These are phyloP conservation scores for Eulemur rubriventer DNA, from an alignment of 2,797 vertebrate genomes.

Conservation along the genomic window DNA sequence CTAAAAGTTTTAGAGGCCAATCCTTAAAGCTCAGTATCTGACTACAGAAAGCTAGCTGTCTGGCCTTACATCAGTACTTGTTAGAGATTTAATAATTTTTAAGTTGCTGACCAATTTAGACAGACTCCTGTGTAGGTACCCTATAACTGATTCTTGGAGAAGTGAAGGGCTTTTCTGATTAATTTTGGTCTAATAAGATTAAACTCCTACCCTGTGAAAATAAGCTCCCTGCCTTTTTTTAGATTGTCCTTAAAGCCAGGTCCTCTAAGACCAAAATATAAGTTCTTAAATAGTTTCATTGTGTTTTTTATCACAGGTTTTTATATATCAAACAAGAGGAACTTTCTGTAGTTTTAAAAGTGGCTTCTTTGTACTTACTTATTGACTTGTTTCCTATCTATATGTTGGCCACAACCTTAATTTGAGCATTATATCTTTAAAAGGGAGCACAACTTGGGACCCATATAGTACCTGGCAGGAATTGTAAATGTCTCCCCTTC, in stretches of 20 bases:
- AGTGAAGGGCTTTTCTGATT: slow-evolving; percentile 56
- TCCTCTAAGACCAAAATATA: not conserved
- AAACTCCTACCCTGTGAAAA: slow-evolving; percentile 46
- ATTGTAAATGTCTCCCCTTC: not conserved
- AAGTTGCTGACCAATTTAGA: slow-evolving; percentile 26
- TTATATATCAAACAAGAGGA: not conserved
- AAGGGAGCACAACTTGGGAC: not conserved
- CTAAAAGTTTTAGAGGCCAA: not conserved
- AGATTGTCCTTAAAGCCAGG: slow-evolving; percentile 30
- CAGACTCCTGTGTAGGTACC: not conserved
- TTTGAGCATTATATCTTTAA: not conserved
- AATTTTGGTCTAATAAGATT: slow-evolving; percentile 61
- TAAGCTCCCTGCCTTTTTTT: slow-evolving; percentile 25
- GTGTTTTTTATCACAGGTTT: not conserved
- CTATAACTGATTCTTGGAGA: slow-evolving; percentile 12
- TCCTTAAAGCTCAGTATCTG: not conserved
- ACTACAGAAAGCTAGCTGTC: not conserved
- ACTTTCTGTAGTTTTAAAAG: not conserved
- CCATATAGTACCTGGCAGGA: not conserved
- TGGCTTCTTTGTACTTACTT: not conserved
- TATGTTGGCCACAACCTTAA: not conserved
- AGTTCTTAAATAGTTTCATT: slow-evolving; percentile 2
- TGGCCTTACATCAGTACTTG: not conserved
- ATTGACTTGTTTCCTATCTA: not conserved
- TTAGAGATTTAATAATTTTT: not conserved